These are phyloP conservation scores for Patella depressa DNA, from an alignment of 2,888 invertebrate species.

Conservation along the genomic window DNA sequence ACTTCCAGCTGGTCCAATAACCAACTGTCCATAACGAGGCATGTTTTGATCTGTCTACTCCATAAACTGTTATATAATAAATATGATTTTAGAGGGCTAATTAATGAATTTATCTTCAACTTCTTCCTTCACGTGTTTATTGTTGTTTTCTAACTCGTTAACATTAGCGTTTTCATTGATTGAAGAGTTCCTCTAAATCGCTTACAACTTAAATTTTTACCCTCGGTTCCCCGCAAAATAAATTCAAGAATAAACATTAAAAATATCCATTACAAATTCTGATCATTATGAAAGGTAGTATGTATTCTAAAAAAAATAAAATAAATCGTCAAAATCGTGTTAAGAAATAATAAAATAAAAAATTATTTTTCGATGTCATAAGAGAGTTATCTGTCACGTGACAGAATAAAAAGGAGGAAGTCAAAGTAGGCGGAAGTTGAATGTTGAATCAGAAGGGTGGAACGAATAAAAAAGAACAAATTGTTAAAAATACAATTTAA, in stretches of 20 bases:
- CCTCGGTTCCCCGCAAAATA: too few relatives aligned
- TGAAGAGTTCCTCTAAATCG: not conserved
- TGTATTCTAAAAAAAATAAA: too few relatives aligned
- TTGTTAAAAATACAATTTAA: too few relatives aligned
- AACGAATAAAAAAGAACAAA: not conserved
- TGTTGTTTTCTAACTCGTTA: not conserved
- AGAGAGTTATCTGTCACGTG: too few relatives aligned
- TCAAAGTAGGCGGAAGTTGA: slow-evolving; percentile 11
- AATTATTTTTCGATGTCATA: too few relatives aligned
- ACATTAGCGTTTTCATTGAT: not conserved
- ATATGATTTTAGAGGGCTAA: not conserved
- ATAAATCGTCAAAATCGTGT: too few relatives aligned
- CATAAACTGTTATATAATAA: too few relatives aligned
- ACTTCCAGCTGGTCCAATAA: slow-evolving; percentile 97
- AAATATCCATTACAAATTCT: too few relatives aligned
- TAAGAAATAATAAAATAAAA: too few relatives aligned
- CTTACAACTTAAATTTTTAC: too few relatives aligned
- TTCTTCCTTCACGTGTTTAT: not conserved
- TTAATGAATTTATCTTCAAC: not conserved
- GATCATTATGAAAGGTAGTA: too few relatives aligned
- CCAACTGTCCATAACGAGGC: slow-evolving; percentile 86
- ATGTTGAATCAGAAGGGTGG: slow-evolving; percentile 9
- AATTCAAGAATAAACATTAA: too few relatives aligned
- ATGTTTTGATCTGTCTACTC: not conserved
- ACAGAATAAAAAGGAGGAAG: not conserved